A percentile compares a stretch with the other conserved stretches of the same genome.
Evolutionary conservation across 2,113 vertebrate genomes (phyloP).

Genomic region (Isurus oxyrinchus): DNA sequence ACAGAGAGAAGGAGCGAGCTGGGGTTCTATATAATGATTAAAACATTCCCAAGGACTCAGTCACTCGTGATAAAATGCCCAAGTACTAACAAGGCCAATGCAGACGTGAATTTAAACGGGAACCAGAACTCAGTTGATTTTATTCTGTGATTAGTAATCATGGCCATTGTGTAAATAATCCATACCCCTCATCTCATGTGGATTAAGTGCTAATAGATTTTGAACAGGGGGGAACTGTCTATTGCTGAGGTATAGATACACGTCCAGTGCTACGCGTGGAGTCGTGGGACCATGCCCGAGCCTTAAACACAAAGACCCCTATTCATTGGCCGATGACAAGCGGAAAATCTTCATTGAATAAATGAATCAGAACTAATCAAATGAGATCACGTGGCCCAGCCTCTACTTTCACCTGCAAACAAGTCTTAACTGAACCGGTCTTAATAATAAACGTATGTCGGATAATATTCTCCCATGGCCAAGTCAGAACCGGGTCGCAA

Average conservation of each 20-base stretch:
- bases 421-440: slow-evolving; percentile 17
- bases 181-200: slow-evolving; percentile 40
- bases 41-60: slow-evolving; percentile 70
- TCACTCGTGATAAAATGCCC: slow-evolving; percentile 42
- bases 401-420: slow-evolving; percentile 53
- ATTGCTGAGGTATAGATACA: slow-evolving; percentile 20
- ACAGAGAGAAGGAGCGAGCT: slow-evolving; percentile 55
- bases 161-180: slow-evolving; percentile 32
- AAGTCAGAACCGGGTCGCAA: not conserved
- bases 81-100: slow-evolving; percentile 14
- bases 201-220: slow-evolving; percentile 50
- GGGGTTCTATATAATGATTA: slow-evolving; percentile 71
- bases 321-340: slow-evolving; percentile 61
- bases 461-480: slow-evolving; percentile 11
- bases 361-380: slow-evolving; percentile 59
- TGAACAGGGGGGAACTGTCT: slow-evolving; percentile 44
- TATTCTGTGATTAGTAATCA: slow-evolving; percentile 34
- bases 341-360: slow-evolving; percentile 63
- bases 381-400: slow-evolving; percentile 53
- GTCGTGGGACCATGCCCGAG: slow-evolving; percentile 21
- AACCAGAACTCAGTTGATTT: slow-evolving; percentile 17
- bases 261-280: slow-evolving; percentile 26
- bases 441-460: not conserved
- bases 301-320: slow-evolving; percentile 45
- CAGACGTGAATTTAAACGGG: slow-evolving; percentile 23